phyloP scores from a whole-genome alignment of 2,113 vertebrate genomes.

The Sylvia atricapilla region DNA sequence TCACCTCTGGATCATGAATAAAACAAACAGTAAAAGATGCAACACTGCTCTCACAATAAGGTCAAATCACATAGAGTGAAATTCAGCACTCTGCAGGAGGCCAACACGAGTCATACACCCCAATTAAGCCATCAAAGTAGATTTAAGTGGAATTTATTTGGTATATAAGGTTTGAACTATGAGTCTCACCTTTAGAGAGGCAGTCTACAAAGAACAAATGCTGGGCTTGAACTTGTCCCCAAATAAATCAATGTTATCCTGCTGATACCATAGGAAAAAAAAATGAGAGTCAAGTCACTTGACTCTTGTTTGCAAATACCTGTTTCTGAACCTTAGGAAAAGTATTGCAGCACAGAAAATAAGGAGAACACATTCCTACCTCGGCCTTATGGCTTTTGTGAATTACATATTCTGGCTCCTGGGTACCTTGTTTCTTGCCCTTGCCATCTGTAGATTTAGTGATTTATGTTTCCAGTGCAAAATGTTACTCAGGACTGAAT shows the following conservation, averaged over 20 bases:
- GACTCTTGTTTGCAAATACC: slow-evolving; percentile 55
- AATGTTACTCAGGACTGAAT: background rate
- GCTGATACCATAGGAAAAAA: slow-evolving; percentile 45
- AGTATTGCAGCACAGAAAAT: background rate
- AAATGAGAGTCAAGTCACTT: slow-evolving; percentile 31
- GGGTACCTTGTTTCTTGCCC: background rate
- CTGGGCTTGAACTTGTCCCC: slow-evolving; percentile 55
- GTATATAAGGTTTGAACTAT: slow-evolving; percentile 44
- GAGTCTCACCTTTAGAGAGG: slow-evolving; percentile 55
- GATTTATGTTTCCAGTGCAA: background rate
- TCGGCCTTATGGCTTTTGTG: slow-evolving; percentile 18
- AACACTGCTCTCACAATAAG: slow-evolving; percentile 10
- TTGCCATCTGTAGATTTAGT: slow-evolving; percentile 1
- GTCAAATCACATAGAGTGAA: slow-evolving; percentile 40
- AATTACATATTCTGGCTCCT: slow-evolving; percentile 36
- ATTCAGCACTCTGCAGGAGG: slow-evolving; percentile 14
- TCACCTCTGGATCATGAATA: slow-evolving; percentile 60
- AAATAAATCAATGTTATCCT: slow-evolving; percentile 59
- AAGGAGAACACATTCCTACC: background rate
- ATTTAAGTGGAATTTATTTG: slow-evolving; percentile 55
- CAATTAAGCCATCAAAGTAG: slow-evolving; percentile 64
- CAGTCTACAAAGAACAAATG: slow-evolving; percentile 54
- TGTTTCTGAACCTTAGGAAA: slow-evolving; percentile 27
- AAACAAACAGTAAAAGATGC: slow-evolving; percentile 51
- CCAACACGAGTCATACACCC: background rate